phyloP scores from a whole-genome alignment of 2,113 vertebrate genomes.

The Kryptolebias marmoratus region DNA sequence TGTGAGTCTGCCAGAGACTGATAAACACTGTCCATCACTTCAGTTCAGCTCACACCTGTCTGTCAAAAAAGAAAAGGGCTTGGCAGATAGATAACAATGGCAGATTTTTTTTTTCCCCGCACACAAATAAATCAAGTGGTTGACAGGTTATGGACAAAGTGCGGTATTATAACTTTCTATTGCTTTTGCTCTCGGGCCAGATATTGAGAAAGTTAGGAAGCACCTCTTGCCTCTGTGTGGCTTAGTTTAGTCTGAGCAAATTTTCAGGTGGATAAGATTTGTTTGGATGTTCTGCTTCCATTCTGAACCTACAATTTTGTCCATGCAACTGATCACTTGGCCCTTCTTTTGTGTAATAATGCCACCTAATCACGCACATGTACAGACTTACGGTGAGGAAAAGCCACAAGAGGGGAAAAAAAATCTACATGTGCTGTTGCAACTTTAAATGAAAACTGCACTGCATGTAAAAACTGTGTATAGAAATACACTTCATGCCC shows the following conservation, averaged over 20 bases:
- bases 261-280: neutral
- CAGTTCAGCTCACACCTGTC: slow-evolving; percentile 65
- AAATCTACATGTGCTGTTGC: neutral
- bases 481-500: slow-evolving; percentile 49
- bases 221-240: neutral
- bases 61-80: slow-evolving; percentile 54
- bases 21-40: slow-evolving; percentile 71
- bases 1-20: slow-evolving; percentile 56
- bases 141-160: slow-evolving; percentile 22
- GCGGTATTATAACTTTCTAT: slow-evolving; percentile 1
- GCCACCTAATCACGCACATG: neutral
- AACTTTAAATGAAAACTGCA: slow-evolving; percentile 14
- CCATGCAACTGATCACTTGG: neutral
- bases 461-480: slow-evolving; percentile 24
- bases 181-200: slow-evolving; percentile 5
- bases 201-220: neutral
- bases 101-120: slow-evolving; percentile 26
- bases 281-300: neutral
- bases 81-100: slow-evolving; percentile 51
- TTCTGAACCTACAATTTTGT: neutral
- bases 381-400: neutral
- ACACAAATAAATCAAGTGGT: slow-evolving; percentile 59
- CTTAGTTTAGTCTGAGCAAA: neutral
- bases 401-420: neutral
- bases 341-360: neutral